A percentile compares a stretch with the other conserved stretches of the same genome.
Evolutionary conservation across 2,888 invertebrate species (phyloP).

Genomic region (Dromius quadrimaculatus): DNA sequence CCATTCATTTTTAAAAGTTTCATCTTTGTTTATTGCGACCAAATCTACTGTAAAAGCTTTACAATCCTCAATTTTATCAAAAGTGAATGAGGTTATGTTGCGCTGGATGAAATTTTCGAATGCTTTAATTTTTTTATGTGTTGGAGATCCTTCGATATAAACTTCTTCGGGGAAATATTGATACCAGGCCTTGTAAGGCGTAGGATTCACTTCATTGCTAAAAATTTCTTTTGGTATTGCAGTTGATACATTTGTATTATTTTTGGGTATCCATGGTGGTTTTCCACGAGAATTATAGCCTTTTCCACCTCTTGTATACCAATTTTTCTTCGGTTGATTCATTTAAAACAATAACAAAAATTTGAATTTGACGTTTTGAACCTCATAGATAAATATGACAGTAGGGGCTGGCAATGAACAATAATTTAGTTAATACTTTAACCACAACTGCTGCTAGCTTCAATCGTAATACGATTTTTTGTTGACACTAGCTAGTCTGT

Average conservation of each 20-base stretch:
- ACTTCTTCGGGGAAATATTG: conserved; percentile 81
- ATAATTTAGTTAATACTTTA: no score
- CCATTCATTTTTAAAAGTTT: conserved; percentile 73
- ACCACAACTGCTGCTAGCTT: no score
- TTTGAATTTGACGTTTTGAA: conserved; percentile 16
- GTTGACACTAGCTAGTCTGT: no score
- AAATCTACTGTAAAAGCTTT: conserved; percentile 73
- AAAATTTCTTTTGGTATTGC: conserved; percentile 1
- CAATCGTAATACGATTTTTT: no score
- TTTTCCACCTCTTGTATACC: conserved; percentile 38
- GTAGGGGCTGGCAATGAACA: no score
- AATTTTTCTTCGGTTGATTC: conserved; percentile 18
- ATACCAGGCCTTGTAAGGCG: conserved; percentile 42
- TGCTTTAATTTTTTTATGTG: conserved; percentile 68
- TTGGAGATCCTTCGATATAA: conserved; percentile 67
- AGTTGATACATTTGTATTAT: conserved; percentile 13
- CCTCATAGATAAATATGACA: no score
- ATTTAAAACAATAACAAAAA: conserved; percentile 6
- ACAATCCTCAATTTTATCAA: conserved; percentile 72
- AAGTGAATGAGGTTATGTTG: conserved; percentile 68
- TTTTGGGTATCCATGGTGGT: conserved; percentile 30
- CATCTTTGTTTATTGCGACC: conserved; percentile 70
- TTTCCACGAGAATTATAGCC: conserved; percentile 16
- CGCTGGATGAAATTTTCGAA: conserved; percentile 71
- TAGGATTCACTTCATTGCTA: conserved; percentile 11